These are phyloP conservation scores for Apeira syringaria DNA, from an alignment of 2,888 invertebrate species.

Conservation along the genomic window DNA sequence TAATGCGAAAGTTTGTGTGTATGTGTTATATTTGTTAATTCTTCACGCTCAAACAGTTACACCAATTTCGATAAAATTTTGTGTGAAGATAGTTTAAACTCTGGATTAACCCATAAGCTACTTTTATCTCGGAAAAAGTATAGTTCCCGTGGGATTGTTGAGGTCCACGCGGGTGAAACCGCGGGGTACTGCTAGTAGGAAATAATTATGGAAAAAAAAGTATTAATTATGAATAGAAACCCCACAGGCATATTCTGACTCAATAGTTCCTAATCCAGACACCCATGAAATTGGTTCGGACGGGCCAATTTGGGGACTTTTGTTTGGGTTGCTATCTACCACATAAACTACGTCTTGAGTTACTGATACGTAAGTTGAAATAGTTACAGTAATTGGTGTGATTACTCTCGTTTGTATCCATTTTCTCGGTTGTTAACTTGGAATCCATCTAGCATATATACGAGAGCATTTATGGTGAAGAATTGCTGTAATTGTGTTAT, in stretches of 20 bases:
- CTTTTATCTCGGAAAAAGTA: no score
- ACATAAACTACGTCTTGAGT: constrained; percentile 3
- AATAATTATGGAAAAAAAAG: no score
- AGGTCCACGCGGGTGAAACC: no score
- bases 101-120: no score
- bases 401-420: constrained; percentile 40
- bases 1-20: no score
- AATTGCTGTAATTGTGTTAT: no score
- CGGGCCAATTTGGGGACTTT: constrained; percentile 32
- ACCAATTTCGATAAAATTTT: no score
- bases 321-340: constrained; percentile 24
- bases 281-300: constrained; percentile 33
- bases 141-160: no score
- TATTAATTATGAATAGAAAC: neutral
- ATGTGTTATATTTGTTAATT: no score
- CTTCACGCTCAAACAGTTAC: no score
- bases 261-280: constrained; percentile 31
- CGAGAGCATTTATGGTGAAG: neutral
- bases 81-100: no score
- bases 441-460: constrained; percentile 8
- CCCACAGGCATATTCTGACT: constrained; percentile 4
- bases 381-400: constrained; percentile 42
- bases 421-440: constrained; percentile 26
- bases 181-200: no score
- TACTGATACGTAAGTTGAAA: constrained; percentile 28